A percentile compares a stretch with the other conserved stretches of the same genome.
These are phyloP conservation scores for Argynnis bischoffii DNA, from an alignment of 2,888 invertebrate genomes.

Conservation along the genomic window DNA sequence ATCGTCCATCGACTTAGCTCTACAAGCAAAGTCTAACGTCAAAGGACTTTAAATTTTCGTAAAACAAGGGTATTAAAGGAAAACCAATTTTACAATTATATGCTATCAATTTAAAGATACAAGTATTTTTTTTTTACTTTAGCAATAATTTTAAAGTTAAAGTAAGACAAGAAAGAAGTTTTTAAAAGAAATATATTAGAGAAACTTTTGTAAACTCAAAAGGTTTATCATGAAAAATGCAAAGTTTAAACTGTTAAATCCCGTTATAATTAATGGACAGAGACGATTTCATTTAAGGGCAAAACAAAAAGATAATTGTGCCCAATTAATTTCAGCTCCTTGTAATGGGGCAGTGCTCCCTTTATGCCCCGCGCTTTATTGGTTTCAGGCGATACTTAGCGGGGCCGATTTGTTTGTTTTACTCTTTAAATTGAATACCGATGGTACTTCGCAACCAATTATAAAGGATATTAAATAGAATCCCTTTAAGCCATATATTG, in stretches of 20 bases:
- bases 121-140: too few species aligned
- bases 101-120: too few species aligned
- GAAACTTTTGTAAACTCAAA: background rate
- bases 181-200: background rate
- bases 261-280: conserved; percentile 67
- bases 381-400: conserved; percentile 58
- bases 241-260: conserved; percentile 6
- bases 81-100: background rate
- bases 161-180: background rate
- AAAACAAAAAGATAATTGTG: conserved; percentile 78
- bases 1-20: conserved; percentile 39
- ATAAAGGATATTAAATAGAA: conserved; percentile 34
- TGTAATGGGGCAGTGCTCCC: conserved; percentile 62
- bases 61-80: background rate
- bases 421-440: conserved; percentile 54
- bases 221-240: background rate
- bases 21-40: conserved; percentile 34
- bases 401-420: conserved; percentile 64
- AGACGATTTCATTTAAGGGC: conserved; percentile 61
- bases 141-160: background rate
- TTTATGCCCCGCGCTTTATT: conserved; percentile 57
- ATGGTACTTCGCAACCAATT: conserved; percentile 41
- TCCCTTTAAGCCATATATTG: conserved; percentile 30
- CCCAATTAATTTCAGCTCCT: conserved; percentile 76
- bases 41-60: conserved; percentile 28